Conservation (phyloP, 2,888 invertebrate genomes). For the Aphrophora alni region DNA sequence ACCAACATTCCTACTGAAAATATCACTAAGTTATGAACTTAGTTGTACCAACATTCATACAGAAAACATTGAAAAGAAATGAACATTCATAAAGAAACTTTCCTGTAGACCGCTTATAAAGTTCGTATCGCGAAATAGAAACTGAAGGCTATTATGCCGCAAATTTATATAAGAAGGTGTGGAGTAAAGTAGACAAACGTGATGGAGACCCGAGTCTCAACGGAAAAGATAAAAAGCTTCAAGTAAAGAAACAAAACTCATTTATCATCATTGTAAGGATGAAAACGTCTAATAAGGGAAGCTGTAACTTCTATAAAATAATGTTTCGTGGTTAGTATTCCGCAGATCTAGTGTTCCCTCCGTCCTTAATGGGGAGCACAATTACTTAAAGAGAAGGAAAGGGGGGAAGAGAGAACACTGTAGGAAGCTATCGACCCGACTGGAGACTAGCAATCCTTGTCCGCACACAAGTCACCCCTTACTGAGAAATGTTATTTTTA, state of each 20-base stretch:
- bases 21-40: too few relatives aligned
- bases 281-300: background rate
- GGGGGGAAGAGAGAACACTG: background rate
- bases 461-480: background rate
- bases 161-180: too few relatives aligned
- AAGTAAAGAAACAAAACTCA: background rate
- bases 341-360: background rate
- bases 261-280: background rate
- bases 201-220: background rate
- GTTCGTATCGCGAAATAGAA: too few relatives aligned
- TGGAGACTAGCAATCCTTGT: too few relatives aligned
- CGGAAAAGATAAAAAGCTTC: background rate
- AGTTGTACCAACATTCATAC: too few relatives aligned
- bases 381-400: background rate
- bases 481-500: too few relatives aligned
- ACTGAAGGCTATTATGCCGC: too few relatives aligned
- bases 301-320: background rate
- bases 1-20: too few relatives aligned
- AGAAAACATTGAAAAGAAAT: too few relatives aligned
- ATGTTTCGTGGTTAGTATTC: background rate
- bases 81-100: too few relatives aligned
- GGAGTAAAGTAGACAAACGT: background rate
- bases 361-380: constrained; percentile 1
- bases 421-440: background rate
- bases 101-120: too few relatives aligned